These are phyloP conservation scores for Serilophus lunatus DNA, from an alignment of 2,113 vertebrate genomes.

Conservation along the genomic window DNA sequence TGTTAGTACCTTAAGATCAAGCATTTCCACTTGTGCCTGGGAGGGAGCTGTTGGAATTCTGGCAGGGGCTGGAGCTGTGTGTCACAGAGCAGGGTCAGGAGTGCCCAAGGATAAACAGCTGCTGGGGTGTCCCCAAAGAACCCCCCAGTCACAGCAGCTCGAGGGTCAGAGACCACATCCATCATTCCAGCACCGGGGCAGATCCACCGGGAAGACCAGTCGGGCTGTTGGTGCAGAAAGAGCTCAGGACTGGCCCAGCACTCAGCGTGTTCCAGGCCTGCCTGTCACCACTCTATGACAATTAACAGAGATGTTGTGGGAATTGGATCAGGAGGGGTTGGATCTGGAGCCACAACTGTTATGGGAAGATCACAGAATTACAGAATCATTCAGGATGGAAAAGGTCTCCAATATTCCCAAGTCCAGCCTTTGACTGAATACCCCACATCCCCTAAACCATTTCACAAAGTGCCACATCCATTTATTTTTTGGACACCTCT, in stretches of 20 bases:
- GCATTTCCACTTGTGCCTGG: neutral
- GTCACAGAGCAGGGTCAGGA: neutral
- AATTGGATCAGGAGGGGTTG: accelerated
- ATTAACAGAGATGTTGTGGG: accelerated
- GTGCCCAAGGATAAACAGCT: neutral
- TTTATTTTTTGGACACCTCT: neutral
- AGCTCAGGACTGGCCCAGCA: neutral
- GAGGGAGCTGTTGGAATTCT: neutral
- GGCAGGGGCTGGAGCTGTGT: neutral
- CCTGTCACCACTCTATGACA: accelerated
- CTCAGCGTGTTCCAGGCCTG: accelerated
- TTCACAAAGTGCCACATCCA: too few species aligned
- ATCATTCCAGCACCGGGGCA: neutral
- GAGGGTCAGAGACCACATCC: neutral
- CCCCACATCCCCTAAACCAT: neutral
- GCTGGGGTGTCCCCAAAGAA: neutral
- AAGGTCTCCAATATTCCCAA: neutral
- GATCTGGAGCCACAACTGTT: neutral
- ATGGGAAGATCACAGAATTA: neutral
- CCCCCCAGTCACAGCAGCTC: neutral
- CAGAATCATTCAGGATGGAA: neutral
- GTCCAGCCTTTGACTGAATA: neutral
- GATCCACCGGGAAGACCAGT: neutral
- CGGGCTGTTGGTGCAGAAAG: neutral
- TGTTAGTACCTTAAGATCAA: neutral